phyloP scores from a whole-genome alignment of 1,140 invertebrate species.

The Trialeurodes vaporariorum region DNA sequence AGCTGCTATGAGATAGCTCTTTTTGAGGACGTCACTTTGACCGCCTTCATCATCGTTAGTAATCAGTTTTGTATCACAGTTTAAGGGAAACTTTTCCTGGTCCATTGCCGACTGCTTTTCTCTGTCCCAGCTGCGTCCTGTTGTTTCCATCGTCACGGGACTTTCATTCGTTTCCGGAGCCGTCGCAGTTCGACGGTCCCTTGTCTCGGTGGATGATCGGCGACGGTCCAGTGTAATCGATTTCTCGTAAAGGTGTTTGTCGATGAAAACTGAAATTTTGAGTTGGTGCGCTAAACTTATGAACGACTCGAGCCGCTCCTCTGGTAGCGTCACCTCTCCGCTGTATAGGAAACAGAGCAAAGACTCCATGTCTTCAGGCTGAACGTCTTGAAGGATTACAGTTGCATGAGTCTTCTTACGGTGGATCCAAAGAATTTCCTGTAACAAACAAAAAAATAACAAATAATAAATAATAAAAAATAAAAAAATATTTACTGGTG shows the following conservation, averaged over 20 bases:
- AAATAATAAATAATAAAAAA: no score
- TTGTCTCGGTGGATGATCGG: not conserved
- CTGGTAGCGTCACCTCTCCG: not conserved
- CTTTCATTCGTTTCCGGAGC: not conserved
- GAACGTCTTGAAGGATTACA: not conserved
- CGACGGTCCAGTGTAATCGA: not conserved
- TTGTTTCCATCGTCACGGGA: not conserved
- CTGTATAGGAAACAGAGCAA: not conserved
- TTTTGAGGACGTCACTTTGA: not conserved
- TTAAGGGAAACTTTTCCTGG: not conserved
- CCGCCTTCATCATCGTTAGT: not conserved
- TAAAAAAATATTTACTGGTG: no score
- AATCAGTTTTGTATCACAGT: not conserved
- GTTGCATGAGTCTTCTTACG: not conserved
- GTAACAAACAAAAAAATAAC: not conserved
- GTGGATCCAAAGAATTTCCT: not conserved
- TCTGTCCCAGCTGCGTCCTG: not conserved
- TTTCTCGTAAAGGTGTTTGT: not conserved
- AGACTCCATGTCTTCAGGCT: not conserved
- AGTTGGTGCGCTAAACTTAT: not conserved
- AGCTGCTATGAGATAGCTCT: not conserved
- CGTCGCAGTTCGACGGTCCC: not conserved
- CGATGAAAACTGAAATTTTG: not conserved
- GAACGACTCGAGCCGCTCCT: not conserved
- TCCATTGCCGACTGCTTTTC: no score